phyloP scores from a whole-genome alignment of 2,888 invertebrate species.

The Acleris cristana region DNA sequence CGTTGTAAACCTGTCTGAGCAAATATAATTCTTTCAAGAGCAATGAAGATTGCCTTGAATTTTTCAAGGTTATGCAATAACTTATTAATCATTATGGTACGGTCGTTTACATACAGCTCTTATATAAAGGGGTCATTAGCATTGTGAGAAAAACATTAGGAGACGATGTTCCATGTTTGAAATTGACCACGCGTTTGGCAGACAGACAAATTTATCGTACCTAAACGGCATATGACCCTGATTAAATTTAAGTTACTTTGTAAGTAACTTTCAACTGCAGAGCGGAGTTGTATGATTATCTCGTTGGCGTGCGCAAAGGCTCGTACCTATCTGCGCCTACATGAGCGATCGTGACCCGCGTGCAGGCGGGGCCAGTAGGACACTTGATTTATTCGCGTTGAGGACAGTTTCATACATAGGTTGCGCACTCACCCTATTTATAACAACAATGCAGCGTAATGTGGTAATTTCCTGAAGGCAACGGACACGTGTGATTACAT shows the following conservation, averaged over 20 bases:
- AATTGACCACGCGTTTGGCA: constrained; percentile 1
- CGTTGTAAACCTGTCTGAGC: constrained; percentile 67
- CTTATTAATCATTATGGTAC: constrained; percentile 24
- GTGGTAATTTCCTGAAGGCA: neutral
- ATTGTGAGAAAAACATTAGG: constrained; percentile 8
- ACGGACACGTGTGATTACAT: neutral
- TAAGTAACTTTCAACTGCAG: neutral
- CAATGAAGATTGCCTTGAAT: constrained; percentile 76
- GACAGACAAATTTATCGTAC: neutral
- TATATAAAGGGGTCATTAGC: constrained; percentile 33
- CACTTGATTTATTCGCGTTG: constrained; percentile 35
- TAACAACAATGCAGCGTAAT: constrained; percentile 2
- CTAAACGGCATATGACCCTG: neutral
- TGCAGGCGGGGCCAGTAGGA: constrained; percentile 37
- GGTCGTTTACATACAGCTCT: constrained; percentile 10
- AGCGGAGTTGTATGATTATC: constrained; percentile 9
- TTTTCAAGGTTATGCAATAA: constrained; percentile 45
- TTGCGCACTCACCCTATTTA: constrained; percentile 13
- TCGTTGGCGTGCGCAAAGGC: constrained; percentile 19
- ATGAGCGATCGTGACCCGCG: constrained; percentile 35
- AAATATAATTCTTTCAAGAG: constrained; percentile 69
- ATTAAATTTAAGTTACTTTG: constrained; percentile 1
- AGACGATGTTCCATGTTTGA: neutral
- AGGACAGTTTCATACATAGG: constrained; percentile 14
- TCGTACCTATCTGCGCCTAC: constrained; percentile 35